phyloP scores from a whole-genome alignment of 2,888 invertebrate genomes.

The Pyrrhosoma nymphula region DNA sequence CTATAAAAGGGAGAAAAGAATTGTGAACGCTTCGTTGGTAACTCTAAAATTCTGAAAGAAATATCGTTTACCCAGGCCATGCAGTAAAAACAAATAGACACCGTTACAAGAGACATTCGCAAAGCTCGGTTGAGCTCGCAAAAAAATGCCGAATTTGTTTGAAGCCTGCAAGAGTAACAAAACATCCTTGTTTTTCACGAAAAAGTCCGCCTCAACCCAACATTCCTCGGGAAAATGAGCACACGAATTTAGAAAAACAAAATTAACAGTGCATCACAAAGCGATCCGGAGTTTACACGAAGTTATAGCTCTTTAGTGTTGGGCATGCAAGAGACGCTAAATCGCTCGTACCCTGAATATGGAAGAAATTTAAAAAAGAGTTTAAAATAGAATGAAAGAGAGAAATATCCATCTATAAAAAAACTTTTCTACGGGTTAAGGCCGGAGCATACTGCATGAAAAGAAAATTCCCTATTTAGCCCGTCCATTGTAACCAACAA shows the following conservation, averaged over 20 bases:
- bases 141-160: background rate
- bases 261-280: background rate
- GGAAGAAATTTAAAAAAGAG: background rate
- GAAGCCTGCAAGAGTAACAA: background rate
- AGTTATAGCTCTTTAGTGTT: constrained; percentile 12
- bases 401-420: background rate
- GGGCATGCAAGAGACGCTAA: background rate
- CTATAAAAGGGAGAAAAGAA: background rate
- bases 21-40: background rate
- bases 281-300: background rate
- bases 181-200: background rate
- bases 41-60: background rate
- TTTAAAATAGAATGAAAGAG: background rate
- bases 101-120: background rate
- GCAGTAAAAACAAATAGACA: background rate
- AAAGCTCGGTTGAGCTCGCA: background rate
- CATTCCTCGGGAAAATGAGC: background rate
- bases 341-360: background rate
- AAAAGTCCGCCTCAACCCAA: background rate
- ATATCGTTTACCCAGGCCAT: background rate
- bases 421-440: background rate
- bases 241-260: background rate
- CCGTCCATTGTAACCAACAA: background rate
- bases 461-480: background rate
- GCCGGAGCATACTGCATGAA: background rate